phyloP scores from a whole-genome alignment of 1,140 invertebrate species.

The Anastrepha obliqua region DNA sequence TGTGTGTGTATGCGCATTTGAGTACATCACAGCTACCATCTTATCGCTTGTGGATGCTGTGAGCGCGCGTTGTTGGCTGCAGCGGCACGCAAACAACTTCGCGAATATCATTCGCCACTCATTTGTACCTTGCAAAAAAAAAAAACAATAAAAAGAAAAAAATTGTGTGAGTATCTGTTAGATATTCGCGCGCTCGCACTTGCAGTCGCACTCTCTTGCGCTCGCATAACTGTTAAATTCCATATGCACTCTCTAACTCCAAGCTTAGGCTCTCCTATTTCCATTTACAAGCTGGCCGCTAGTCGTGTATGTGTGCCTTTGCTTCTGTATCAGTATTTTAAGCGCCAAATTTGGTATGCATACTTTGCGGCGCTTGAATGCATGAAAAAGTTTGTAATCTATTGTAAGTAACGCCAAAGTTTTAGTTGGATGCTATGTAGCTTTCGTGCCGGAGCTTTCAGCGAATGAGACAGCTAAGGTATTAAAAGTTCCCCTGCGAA shows the following conservation, averaged over 20 bases:
- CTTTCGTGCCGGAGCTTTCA: background rate
- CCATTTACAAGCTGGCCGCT: background rate
- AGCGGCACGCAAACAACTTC: background rate
- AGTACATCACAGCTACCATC: background rate
- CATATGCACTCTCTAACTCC: background rate
- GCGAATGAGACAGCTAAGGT: background rate
- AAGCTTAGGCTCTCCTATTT: too few species aligned
- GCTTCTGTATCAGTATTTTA: background rate
- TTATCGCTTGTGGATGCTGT: conserved; percentile 30
- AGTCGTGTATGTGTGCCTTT: background rate
- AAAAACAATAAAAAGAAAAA: background rate
- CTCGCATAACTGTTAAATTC: background rate
- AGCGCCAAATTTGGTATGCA: conserved; percentile 49
- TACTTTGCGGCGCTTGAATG: background rate
- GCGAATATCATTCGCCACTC: background rate
- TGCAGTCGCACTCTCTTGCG: background rate
- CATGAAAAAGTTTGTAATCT: background rate
- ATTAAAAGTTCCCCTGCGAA: background rate
- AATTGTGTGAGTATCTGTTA: conserved; percentile 45
- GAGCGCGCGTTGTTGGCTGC: background rate
- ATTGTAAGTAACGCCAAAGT: background rate
- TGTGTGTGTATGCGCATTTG: background rate
- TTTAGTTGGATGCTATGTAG: background rate
- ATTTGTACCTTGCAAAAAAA: background rate
- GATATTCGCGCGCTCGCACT: background rate